Percentiles rank a stretch among this genome's conserved stretches.
These are phyloP conservation scores for Drosophila lacertosa DNA, from an alignment of 1,140 invertebrate species.

Conservation along the genomic window DNA sequence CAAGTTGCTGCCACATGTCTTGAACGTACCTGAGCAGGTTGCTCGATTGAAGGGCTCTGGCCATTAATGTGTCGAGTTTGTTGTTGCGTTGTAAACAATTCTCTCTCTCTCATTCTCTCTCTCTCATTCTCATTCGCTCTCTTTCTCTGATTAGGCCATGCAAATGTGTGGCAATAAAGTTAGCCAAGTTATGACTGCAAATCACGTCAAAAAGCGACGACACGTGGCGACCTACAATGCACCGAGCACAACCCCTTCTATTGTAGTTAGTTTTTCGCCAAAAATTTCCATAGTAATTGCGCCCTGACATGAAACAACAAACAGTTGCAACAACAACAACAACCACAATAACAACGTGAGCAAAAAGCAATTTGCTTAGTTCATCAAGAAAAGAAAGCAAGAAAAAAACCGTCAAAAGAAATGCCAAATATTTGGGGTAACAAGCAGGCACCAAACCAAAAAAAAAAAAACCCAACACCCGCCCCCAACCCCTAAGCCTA, in stretches of 20 bases:
- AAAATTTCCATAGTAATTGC: constrained; percentile 68
- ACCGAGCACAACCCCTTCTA: not conserved
- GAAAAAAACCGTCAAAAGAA: constrained; percentile 30
- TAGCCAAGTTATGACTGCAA: constrained; percentile 68
- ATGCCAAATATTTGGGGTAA: constrained; percentile 48
- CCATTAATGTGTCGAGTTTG: constrained; percentile 59
- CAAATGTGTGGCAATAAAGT: constrained; percentile 64
- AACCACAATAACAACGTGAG: constrained; percentile 39
- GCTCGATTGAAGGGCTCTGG: constrained; percentile 21
- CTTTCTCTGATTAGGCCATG: constrained; percentile 54
- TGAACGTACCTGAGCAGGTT: too few species aligned
- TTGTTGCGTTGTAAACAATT: constrained; percentile 70
- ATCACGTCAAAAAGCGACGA: constrained; percentile 61
- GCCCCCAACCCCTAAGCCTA: not conserved
- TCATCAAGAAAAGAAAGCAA: constrained; percentile 12
- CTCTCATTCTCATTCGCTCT: not conserved
- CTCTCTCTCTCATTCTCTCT: not conserved
- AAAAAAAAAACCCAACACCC: not conserved
- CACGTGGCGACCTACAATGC: constrained; percentile 58
- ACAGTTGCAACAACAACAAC: constrained; percentile 23
- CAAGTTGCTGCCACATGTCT: constrained; percentile 47
- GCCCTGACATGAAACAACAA: constrained; percentile 69
- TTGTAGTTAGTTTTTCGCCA: constrained; percentile 50
- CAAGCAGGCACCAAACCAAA: not conserved
- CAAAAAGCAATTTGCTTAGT: constrained; percentile 24